A percentile compares a stretch with the other conserved stretches of the same genome.
Evolutionary conservation across 1,140 invertebrate species (phyloP).

Genomic region (Bombus sylvicola): DNA sequence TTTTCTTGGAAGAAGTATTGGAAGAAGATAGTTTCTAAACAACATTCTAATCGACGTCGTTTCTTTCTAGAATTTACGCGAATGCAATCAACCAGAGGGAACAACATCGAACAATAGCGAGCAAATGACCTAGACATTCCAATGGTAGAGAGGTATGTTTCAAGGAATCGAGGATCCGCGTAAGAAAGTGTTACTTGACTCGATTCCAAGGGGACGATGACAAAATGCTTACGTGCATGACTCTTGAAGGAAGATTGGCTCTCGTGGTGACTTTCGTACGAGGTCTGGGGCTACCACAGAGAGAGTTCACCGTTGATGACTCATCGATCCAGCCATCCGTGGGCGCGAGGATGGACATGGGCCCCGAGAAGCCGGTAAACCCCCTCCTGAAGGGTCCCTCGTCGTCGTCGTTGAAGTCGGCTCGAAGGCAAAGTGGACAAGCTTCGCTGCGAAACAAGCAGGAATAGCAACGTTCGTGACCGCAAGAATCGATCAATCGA

Average conservation of each 20-base stretch:
- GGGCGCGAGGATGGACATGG: slow-evolving; percentile 67
- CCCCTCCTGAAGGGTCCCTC: slow-evolving; percentile 54
- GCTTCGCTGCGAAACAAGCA: slow-evolving; percentile 95
- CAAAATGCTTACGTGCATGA: slow-evolving; percentile 65
- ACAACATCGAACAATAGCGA: slow-evolving; percentile 22
- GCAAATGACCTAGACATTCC: slow-evolving; percentile 25
- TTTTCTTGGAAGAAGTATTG: no score
- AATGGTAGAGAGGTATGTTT: not conserved
- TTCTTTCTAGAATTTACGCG: not conserved
- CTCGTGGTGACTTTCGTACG: slow-evolving; percentile 69
- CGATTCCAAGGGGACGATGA: not conserved
- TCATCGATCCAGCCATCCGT: slow-evolving; percentile 77
- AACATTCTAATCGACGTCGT: not conserved
- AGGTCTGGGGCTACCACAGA: slow-evolving; percentile 79
- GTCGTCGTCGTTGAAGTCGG: slow-evolving; percentile 68
- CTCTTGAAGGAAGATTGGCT: slow-evolving; percentile 62
- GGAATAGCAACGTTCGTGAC: slow-evolving; percentile 96
- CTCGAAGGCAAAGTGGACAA: slow-evolving; percentile 90
- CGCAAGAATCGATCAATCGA: slow-evolving; percentile 95
- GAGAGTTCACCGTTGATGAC: slow-evolving; percentile 77
- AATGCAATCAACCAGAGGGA: not conserved
- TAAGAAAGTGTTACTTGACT: not conserved
- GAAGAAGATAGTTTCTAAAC: slow-evolving; percentile 4
- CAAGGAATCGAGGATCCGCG: not conserved
- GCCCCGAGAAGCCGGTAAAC: slow-evolving; percentile 59